Percentiles rank a stretch among this genome's conserved stretches.
These are phyloP conservation scores for Scyliorhinus canicula DNA, from an alignment of 2,797 vertebrate genomes.

Conservation along the genomic window DNA sequence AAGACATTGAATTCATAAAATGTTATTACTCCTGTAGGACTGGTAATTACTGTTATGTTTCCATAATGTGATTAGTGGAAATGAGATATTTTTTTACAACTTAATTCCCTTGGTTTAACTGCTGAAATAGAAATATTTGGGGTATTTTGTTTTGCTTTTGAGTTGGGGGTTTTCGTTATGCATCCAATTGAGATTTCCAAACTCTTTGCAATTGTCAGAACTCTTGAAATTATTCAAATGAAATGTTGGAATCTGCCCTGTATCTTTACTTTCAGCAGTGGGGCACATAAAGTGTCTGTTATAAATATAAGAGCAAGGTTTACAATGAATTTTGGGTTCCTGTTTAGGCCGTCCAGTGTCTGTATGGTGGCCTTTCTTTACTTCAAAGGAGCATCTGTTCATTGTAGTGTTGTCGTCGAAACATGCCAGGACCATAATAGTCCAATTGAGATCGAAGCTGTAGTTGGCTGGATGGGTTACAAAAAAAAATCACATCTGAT, in stretches of 20 bases:
- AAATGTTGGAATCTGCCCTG: neutral
- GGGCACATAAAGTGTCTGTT: neutral
- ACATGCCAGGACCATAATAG: neutral
- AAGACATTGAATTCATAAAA: constrained; percentile 23
- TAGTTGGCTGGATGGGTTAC: constrained; percentile 16
- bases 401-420: constrained; percentile 16
- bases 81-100: constrained; percentile 34
- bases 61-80: constrained; percentile 38
- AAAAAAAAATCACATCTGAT: constrained; percentile 19
- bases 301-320: constrained; percentile 14
- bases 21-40: constrained; percentile 29
- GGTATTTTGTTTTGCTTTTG: neutral
- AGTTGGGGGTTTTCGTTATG: neutral
- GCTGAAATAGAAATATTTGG: constrained; percentile 6
- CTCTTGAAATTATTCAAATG: neutral
- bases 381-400: constrained; percentile 36
- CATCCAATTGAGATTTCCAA: neutral
- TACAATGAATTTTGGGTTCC: neutral
- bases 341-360: neutral
- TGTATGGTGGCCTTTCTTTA: neutral
- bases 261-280: neutral
- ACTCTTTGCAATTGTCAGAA: neutral
- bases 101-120: constrained; percentile 16
- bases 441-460: constrained; percentile 28
- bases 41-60: constrained; percentile 33